Evolutionary conservation across 2,888 invertebrate species (phyloP), one percentile per base, ranked within the genome.

Genomic region (Ochropleura plecta): DNA sequence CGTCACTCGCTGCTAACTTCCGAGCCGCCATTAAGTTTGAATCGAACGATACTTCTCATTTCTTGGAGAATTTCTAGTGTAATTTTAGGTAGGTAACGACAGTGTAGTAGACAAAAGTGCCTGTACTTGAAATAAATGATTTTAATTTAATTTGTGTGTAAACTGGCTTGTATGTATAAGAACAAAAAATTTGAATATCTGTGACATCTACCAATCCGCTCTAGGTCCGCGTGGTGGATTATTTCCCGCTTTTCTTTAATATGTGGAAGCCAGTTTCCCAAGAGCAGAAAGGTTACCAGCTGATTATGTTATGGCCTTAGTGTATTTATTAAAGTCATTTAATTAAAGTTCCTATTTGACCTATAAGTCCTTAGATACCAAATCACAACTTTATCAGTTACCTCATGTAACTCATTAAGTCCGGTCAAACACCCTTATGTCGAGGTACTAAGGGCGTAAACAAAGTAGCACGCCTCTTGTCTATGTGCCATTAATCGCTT

Each of bases 401-500:
- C 30, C 30, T 30, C 48, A 10, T 6, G 16, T 69, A 20, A 49
- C 44, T 20, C 14, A 48, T 40, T 16, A 40, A 49, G 59, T 49
- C 73, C 44, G 49, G 49, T 59, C 46, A 73, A 63, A 63, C 40
- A 64, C 40, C 73, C 30, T 5, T 73, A 51, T 30, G 44, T 49
- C 49, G 49, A n/a, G 3, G 44, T 20, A 48, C 79, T 80, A 73
- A 80, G 40, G 18, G 14, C 12, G 44, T 46, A 64, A 57, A 77
- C 40, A 59, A 63, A 55, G 62, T 73, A 63, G 20, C n/a, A 40
- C 18, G 44, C 40, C 5, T 40, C 80, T 73, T 80, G 80, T 40
- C 46, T 63, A 8, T 42, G n/a, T 63, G 40, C 42, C 62, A 73
- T 77, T 77, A 51, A 57, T 77, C 16, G 55, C 40, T 55, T 14